phyloP scores from a whole-genome alignment of 2,888 invertebrate genomes.

The Heliconius charithonia region DNA sequence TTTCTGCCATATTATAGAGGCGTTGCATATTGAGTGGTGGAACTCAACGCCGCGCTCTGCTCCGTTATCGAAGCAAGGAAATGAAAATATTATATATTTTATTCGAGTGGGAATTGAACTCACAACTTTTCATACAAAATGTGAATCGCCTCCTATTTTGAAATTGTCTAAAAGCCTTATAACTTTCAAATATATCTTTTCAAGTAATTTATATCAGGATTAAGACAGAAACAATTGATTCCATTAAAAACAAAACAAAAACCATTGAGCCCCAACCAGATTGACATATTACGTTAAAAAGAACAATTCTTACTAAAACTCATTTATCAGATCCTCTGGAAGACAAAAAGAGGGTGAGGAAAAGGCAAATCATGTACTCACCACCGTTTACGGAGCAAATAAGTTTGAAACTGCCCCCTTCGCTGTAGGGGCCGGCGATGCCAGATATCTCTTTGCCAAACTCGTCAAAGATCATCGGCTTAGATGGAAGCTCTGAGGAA shows the following conservation, averaged over 20 bases:
- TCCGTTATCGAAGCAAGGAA: too few relatives aligned
- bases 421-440: constrained; percentile 89
- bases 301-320: constrained; percentile 34
- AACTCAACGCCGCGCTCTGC: too few relatives aligned
- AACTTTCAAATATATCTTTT: neutral
- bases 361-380: constrained; percentile 61
- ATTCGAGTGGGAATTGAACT: too few relatives aligned
- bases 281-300: constrained; percentile 38
- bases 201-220: neutral
- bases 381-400: constrained; percentile 90
- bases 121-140: too few relatives aligned
- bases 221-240: neutral
- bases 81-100: too few relatives aligned
- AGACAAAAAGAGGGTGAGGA: constrained; percentile 23
- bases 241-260: constrained; percentile 7
- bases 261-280: constrained; percentile 30
- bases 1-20: too few relatives aligned
- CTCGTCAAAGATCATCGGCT: constrained; percentile 89
- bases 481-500: constrained; percentile 88
- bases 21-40: too few relatives aligned
- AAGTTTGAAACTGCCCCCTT: constrained; percentile 88
- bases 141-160: too few relatives aligned
- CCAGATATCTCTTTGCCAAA: constrained; percentile 85
- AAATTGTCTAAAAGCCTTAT: neutral
- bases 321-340: constrained; percentile 33